phyloP scores from a whole-genome alignment of 2,797 vertebrate species.

The Potorous gilbertii region DNA sequence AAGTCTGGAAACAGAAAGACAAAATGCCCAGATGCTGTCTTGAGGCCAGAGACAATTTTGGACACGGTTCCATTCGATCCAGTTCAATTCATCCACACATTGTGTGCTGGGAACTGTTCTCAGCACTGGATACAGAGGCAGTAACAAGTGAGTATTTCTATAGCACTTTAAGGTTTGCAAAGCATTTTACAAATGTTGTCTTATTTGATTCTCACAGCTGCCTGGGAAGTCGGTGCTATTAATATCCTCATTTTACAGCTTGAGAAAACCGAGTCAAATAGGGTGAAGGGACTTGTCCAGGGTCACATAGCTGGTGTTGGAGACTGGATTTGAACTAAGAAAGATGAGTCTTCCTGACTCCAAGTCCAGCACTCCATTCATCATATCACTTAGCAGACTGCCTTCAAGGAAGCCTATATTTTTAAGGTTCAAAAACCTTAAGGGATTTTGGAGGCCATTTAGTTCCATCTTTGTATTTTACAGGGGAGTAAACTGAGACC shows the following conservation, averaged over 20 bases:
- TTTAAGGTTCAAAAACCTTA: neutral
- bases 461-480: neutral
- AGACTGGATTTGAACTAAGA: neutral
- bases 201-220: neutral
- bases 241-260: neutral
- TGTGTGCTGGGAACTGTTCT: neutral
- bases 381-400: neutral
- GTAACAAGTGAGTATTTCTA: neutral
- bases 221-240: neutral
- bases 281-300: neutral
- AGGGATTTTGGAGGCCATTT: neutral
- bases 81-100: neutral
- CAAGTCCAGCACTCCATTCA: accelerated
- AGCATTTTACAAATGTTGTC: neutral
- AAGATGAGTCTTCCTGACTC: neutral
- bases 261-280: neutral
- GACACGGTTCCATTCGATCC: neutral
- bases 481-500: neutral
- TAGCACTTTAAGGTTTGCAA: neutral
- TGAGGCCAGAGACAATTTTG: neutral
- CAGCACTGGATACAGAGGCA: neutral
- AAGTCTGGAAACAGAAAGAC: neutral
- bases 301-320: neutral
- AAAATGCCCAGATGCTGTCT: neutral
- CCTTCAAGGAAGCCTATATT: neutral